A percentile compares a stretch with the other conserved stretches of the same genome.
Conservation (phyloP, 2,797 vertebrate species). For the Spinus olivaceus region DNA sequence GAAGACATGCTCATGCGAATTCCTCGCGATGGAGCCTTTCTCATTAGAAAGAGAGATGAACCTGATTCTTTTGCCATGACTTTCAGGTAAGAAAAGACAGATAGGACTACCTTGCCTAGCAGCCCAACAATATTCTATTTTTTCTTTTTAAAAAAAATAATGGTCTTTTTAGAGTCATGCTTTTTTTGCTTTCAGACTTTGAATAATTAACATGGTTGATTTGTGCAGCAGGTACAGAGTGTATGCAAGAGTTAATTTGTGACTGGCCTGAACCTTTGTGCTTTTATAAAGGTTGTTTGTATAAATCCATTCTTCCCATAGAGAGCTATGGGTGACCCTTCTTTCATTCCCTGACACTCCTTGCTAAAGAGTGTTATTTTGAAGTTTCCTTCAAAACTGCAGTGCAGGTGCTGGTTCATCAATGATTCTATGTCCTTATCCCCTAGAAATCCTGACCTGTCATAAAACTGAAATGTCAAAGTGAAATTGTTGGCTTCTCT, state of each 20-base stretch:
- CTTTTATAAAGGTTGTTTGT: neutral
- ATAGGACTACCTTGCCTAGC: neutral
- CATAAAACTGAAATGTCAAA: neutral
- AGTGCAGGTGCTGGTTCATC: neutral
- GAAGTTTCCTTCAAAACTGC: neutral
- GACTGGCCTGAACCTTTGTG: neutral
- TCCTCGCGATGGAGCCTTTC: constrained; percentile 94
- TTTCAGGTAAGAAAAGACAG: constrained; percentile 82
- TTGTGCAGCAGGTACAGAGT: neutral
- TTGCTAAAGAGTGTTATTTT: neutral
- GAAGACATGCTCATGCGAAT: constrained; percentile 94
- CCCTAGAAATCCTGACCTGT: neutral
- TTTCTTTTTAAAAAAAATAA: neutral
- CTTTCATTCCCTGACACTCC: neutral
- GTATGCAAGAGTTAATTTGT: neutral
- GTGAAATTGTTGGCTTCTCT: neutral
- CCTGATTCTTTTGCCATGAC: constrained; percentile 91
- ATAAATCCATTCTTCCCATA: neutral
- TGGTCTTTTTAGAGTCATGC: neutral
- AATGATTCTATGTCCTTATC: neutral
- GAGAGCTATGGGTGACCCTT: neutral
- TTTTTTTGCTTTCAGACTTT: neutral
- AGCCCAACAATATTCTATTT: neutral
- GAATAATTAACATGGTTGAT: neutral
- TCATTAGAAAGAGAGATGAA: constrained; percentile 90